Evolutionary conservation across 2,888 invertebrate species (phyloP).

Genomic region (Sinohyriopsis cumingii): DNA sequence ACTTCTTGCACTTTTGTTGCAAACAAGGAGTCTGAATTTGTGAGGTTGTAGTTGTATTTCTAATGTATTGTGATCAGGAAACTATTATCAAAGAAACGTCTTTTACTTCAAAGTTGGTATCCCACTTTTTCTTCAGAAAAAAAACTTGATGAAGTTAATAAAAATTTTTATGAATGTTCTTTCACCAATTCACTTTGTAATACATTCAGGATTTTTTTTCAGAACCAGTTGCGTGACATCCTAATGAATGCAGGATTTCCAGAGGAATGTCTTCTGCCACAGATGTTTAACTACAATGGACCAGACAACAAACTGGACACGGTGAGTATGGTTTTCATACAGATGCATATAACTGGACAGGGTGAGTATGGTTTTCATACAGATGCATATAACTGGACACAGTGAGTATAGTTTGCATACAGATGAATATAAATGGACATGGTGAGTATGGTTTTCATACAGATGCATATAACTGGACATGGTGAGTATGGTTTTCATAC

Average conservation of each 20-base stretch:
- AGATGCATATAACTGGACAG: background rate
- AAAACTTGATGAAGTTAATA: no score
- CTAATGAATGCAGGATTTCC: conserved; percentile 88
- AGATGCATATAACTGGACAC: conserved; percentile 83
- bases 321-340: conserved; percentile 63
- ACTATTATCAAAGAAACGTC: no score
- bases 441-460: background rate
- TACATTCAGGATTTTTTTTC: conserved; percentile 14
- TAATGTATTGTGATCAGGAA: no score
- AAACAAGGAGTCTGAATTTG: no score
- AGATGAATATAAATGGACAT: no score
- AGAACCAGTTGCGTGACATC: conserved; percentile 81
- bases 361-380: no score
- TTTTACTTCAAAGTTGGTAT: no score
- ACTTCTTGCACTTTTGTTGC: no score
- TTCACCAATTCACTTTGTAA: background rate
- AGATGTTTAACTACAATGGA: conserved; percentile 82
- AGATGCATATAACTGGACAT: background rate
- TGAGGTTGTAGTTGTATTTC: no score
- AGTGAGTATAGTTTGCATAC: conserved; percentile 63
- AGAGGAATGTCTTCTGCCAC: conserved; percentile 86
- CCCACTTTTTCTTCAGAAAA: no score
- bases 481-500: background rate
- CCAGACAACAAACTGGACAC: conserved; percentile 84
- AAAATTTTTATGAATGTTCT: background rate